Base-by-base conservation (phyloP, 1,140 invertebrate species). In the Sweltsa coloradensis region DNA sequence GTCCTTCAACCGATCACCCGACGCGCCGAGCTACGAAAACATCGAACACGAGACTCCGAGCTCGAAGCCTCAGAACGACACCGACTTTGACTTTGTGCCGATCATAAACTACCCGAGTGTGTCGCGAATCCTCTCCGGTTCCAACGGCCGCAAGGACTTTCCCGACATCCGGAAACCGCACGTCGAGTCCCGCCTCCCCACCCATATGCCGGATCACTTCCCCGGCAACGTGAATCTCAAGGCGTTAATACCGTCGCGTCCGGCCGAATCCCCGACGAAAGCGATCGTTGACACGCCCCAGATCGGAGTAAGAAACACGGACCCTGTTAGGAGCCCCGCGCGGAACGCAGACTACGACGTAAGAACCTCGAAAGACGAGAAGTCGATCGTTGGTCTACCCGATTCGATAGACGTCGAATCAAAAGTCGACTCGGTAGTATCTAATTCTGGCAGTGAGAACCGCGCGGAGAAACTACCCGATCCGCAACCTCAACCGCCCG, bases 141-240 rank as follows among this genome's bases (percentile, higher is more conserved):
- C 83, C 29, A 86, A 83, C 58, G 85, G 85, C 1, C 67, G 81
- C 5, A 85, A 84, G 52, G 82, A 85, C 50, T 81, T 85, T 34
- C 79, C 84, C 0, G 82, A 83, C 43, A 78, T 84, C 13, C 60
- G 83, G 5, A 23, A n/a, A 1, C 45, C 45, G 5, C 34, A 47
- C n/a, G 25, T 43, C 31, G 42, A 44, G 21, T 44, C 42, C 7
- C 29, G 34, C 29, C 5, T 44, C 21, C 42, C 26, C 14, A n/a
- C n/a, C n/a, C 45, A 26, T 18, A 26, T 47, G 23, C 45, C 45
- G 21, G 34, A 39, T 21, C 13, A 22, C 16, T 18, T 45, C n/a
- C n/a, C n/a, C n/a, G n/a, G n/a, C n/a, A n/a, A n/a, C n/a, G n/a
- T n/a, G n/a, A n/a, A n/a, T n/a, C n/a, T n/a, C n/a, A n/a, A n/a